Percentiles rank a stretch among this genome's conserved stretches.
Evolutionary conservation across 2,797 vertebrate genomes (phyloP).

Genomic region (Dendrocincla tyrannina): DNA sequence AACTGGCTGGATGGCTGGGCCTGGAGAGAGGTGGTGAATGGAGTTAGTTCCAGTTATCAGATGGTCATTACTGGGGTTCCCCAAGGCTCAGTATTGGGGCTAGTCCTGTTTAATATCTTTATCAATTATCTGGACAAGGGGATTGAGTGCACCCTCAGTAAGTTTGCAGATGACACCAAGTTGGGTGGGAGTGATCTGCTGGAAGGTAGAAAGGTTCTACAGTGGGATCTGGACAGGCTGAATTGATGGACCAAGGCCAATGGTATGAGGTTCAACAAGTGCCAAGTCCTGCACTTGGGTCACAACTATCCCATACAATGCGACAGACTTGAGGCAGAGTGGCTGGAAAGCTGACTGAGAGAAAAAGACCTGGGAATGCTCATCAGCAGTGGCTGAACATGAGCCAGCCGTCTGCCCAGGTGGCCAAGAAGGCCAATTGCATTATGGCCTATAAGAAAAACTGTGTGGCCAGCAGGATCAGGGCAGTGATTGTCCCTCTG

Average conservation of each 20-base stretch:
- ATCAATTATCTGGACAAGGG: background rate
- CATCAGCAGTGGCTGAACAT: background rate
- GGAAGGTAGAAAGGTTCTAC: background rate
- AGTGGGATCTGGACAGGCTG: background rate
- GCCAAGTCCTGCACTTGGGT: background rate
- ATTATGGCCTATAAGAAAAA: background rate
- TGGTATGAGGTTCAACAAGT: background rate
- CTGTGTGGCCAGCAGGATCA: background rate
- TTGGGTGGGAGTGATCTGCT: background rate
- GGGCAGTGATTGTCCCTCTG: background rate
- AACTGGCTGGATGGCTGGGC: background rate
- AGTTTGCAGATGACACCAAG: background rate
- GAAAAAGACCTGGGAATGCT: background rate
- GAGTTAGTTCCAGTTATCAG: background rate
- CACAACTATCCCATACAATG: background rate
- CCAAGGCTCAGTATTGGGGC: background rate
- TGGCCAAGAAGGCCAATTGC: background rate
- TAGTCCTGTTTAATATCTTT: background rate
- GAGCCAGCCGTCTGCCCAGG: background rate
- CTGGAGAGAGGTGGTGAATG: background rate
- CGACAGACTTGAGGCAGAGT: background rate
- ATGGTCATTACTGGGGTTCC: background rate
- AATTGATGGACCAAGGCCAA: background rate
- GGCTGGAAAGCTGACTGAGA: background rate
- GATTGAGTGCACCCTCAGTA: fast-evolving